These are phyloP conservation scores for Ceyx margarethae DNA, from an alignment of 2,113 vertebrate genomes.

Conservation along the genomic window DNA sequence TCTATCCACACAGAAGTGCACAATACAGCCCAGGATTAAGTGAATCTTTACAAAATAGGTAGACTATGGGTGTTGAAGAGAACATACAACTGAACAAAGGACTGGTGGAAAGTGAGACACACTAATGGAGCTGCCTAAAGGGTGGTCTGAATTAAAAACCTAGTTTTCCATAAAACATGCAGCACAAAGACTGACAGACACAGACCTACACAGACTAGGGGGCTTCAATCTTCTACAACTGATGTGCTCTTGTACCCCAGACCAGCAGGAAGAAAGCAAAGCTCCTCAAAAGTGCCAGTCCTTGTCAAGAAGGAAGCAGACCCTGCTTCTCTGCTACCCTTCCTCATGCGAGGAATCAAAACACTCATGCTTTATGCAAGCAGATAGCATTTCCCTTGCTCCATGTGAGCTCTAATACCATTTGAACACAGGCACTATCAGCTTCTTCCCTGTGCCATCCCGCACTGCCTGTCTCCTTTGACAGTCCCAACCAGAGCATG, in stretches of 20 bases:
- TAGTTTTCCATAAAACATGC: neutral
- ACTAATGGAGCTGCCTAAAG: neutral
- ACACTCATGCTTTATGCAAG: accelerated
- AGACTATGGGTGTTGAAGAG: neutral
- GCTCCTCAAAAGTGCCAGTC: neutral
- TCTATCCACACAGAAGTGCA: neutral
- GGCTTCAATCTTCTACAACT: no score
- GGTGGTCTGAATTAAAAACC: neutral
- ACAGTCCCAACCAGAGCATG: accelerated
- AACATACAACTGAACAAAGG: accelerated
- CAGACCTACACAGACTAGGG: accelerated
- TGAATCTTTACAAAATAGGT: neutral
- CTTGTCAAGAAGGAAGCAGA: no score
- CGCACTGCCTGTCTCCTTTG: neutral
- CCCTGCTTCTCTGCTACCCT: accelerated
- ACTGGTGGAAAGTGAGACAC: accelerated
- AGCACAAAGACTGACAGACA: neutral
- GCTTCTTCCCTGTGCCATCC: neutral
- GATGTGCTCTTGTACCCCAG: accelerated
- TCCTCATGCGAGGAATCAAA: neutral
- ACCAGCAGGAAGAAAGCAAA: neutral
- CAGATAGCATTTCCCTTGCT: neutral
- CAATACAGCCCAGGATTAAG: neutral
- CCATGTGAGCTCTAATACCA: neutral
- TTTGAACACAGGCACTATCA: accelerated